Evolutionary conservation across 2,797 vertebrate species (phyloP).

Genomic region (Rhadinocentrus ornatus): DNA sequence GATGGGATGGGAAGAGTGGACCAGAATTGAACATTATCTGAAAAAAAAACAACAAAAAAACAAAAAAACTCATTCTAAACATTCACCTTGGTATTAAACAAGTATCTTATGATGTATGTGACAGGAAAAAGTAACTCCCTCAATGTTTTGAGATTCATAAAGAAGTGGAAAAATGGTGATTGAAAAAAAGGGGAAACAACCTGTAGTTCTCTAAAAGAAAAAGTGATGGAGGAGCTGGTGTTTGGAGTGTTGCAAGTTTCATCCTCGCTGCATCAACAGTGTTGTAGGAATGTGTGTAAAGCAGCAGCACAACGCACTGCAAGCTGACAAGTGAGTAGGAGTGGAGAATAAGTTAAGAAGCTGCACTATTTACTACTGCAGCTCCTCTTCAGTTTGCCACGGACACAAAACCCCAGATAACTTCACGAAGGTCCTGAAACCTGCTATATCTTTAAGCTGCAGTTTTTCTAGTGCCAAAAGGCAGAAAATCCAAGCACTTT

Average conservation of each 20-base stretch:
- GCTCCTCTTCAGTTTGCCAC: neutral
- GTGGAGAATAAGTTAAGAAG: constrained; percentile 3
- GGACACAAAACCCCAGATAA: constrained; percentile 10
- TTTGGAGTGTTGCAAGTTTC: constrained; percentile 7
- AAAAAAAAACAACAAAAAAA: neutral
- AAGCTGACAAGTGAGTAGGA: constrained; percentile 21
- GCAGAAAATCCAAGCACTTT: neutral
- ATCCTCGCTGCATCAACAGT: constrained; percentile 19
- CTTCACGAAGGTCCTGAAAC: neutral
- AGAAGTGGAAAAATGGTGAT: neutral
- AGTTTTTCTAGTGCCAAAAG: neutral
- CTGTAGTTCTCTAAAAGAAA: neutral
- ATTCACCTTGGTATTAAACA: constrained; percentile 13
- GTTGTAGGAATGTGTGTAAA: constrained; percentile 6
- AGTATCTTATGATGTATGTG: neutral
- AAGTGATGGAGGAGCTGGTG: constrained; percentile 6
- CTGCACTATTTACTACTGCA: neutral
- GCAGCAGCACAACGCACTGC: neutral
- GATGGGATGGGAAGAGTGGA: neutral
- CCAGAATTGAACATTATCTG: neutral
- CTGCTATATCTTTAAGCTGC: neutral
- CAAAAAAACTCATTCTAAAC: constrained; percentile 8
- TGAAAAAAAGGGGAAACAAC: neutral
- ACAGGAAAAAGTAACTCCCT: constrained; percentile 6
- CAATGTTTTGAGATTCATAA: too few relatives aligned